Conservation (phyloP, 2,113 vertebrate species). For the cat (Felis catus) region DNA sequence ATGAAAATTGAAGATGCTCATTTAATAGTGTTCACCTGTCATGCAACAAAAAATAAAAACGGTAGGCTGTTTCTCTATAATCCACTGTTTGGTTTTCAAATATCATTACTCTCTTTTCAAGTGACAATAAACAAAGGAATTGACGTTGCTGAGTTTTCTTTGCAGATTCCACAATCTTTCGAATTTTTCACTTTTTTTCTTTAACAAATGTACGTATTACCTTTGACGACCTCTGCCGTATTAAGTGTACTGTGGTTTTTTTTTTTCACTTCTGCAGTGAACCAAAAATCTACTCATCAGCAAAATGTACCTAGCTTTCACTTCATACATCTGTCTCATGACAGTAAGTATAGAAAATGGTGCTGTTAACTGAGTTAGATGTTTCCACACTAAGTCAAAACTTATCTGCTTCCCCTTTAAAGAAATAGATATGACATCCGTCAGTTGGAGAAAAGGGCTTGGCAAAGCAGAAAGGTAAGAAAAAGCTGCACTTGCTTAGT, state of each 20-base stretch:
- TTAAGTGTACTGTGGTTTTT: not conserved
- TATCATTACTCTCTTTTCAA: not conserved
- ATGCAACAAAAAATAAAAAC: slow-evolving; percentile 35
- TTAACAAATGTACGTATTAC: not conserved
- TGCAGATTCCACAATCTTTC: not conserved
- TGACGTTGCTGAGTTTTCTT: not conserved
- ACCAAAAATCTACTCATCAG: slow-evolving; percentile 57
- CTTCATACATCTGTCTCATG: not conserved
- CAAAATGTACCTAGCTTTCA: slow-evolving; percentile 48
- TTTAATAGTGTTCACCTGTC: not conserved
- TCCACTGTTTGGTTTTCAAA: not conserved
- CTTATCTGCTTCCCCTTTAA: not conserved
- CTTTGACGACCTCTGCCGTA: slow-evolving; percentile 70
- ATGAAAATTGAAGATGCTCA: not conserved
- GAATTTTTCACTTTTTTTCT: slow-evolving; percentile 25
- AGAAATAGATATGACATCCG: not conserved
- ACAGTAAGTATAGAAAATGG: not conserved
- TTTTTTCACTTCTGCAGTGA: slow-evolving; percentile 62
- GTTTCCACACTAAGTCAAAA: not conserved
- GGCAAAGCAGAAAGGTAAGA: not conserved
- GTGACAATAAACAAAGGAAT: not conserved
- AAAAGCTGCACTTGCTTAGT: not conserved
- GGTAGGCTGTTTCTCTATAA: not conserved
- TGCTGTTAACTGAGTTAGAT: not conserved
- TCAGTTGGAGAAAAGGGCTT: not conserved